Base-by-base conservation (phyloP, 2,797 vertebrate genomes). In the Spinibarbus caldwelli region DNA sequence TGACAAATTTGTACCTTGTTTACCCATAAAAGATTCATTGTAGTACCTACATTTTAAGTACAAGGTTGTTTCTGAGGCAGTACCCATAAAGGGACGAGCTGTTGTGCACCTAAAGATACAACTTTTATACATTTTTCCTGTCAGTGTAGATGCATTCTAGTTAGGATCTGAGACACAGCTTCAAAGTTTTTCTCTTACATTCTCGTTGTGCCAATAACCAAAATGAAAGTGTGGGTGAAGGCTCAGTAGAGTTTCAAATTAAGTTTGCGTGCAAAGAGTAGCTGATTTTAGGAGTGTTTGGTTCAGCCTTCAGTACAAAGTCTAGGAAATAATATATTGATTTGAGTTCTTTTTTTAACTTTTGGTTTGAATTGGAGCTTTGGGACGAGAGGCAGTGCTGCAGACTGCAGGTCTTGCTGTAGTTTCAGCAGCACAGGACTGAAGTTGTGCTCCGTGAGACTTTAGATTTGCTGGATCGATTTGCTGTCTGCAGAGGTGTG, bases 401-500 rank as follows among this genome's bases (percentile, higher is more conserved):
- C 4, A n/a, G 34, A 41, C 57, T 75, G 54, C 5, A 80, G 15
- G 21, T 57, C 36, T 66, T 41, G 10, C 21, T 80, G 68, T 49
- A 29, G 38, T 71, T 66, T 64, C 12, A 73, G 85, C 57, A 66
- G 57, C 49, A 15, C 19, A 52, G n/a, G 59, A 52, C 59, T 67
- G 21, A 64, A 64, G n/a, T 57, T 75, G 68, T 49, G 36, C 34
- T 62, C 47, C n/a, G n/a, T n/a, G n/a, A n/a, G n/a, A n/a, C n/a
- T n/a, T n/a, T n/a, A n/a, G n/a, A n/a, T n/a, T n/a, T n/a, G n/a
- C n/a, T 36, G 59, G 38, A 87, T 84, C 47, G 82, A 80, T 87
- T 86, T 84, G 31, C 77, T 72, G 59, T 80, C 62, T 80, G 59
- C 23, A 26, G 82, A n/a, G 67, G 68, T 59, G 77, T 84, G 82